These are phyloP conservation scores for Tonatia bakeri DNA, from an alignment of 2,113 vertebrate species.

Conservation along the genomic window DNA sequence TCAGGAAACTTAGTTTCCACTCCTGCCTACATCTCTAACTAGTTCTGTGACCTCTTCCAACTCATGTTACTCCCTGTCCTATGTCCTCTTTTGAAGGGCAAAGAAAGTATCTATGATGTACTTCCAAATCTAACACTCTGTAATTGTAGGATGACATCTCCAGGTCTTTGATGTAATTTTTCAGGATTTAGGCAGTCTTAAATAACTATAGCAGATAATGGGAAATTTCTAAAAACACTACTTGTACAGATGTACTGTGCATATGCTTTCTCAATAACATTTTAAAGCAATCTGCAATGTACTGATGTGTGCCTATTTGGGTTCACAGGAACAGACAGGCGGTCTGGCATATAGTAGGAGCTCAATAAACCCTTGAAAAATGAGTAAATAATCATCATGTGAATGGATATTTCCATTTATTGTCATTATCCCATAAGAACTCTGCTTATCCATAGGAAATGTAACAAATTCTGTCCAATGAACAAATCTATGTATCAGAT, in stretches of 20 bases:
- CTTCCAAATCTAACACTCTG: neutral
- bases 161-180: neutral
- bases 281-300: neutral
- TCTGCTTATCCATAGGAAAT: neutral
- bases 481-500: neutral
- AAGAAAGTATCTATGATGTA: neutral
- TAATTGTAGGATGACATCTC: neutral
- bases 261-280: neutral
- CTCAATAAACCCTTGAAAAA: neutral
- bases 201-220: neutral
- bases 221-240: neutral
- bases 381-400: neutral
- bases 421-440: neutral
- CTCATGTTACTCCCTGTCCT: neutral
- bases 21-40: neutral
- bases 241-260: neutral
- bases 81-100: neutral
- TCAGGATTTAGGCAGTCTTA: neutral
- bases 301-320: neutral
- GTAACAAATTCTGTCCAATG: neutral
- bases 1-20: neutral
- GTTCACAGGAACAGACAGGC: neutral
- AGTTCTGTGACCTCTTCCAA: neutral
- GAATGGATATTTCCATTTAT: neutral
- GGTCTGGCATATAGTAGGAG: neutral